Base-by-base conservation (phyloP, 2,797 vertebrate species). In the Galagoides demidoff region DNA sequence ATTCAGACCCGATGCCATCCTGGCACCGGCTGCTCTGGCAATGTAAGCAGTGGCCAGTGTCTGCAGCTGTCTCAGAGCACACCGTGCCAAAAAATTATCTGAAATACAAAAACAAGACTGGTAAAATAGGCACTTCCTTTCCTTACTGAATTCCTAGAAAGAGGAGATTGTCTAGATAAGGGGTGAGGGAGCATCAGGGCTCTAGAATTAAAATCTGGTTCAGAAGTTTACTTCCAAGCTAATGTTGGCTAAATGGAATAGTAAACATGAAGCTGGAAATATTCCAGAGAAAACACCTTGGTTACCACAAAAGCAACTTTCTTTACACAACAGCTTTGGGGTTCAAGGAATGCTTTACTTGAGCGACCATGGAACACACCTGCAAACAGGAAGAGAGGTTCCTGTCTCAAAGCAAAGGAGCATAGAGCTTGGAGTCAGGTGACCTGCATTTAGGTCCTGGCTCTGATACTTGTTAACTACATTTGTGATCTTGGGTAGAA, bases 81-180 rank as follows among this genome's bases (percentile, higher is more conserved):
- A 74, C 29, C 2, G 19, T 89, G 95, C 96, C 96, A 96, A 93
- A 92, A 94, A 85, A 90, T 87, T 57, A 92, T 78, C 94, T 78
- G 95, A 86, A 90, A 83, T 90, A 84, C 95, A 97, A 96, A 94
- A 90, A 88, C 81, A 61, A 94, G 89, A 89, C 91, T 86, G 77
- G 87, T 70, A 78, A 91, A 81, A 91, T 5, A 85, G 89, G 73
- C 68, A 23, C 82, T 92, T 88, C 49, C 89, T 92, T 85, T 92
- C 73, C 43, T 64, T 52, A 64, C 0, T 52, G 68, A 89, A 87
- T 90, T 96, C 86, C 90, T 87, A 89, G 95, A 96, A 89, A 87
- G 0, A 89, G 71, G 20, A 90, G 85, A 63, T 2, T 85, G 57
- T 86, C 84, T 83, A 63, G 89, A 81, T n/a, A 34, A 88, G 17